These are phyloP conservation scores for Tetraodon nigroviridis DNA, from an alignment of 2,113 vertebrate species.

Conservation along the genomic window DNA sequence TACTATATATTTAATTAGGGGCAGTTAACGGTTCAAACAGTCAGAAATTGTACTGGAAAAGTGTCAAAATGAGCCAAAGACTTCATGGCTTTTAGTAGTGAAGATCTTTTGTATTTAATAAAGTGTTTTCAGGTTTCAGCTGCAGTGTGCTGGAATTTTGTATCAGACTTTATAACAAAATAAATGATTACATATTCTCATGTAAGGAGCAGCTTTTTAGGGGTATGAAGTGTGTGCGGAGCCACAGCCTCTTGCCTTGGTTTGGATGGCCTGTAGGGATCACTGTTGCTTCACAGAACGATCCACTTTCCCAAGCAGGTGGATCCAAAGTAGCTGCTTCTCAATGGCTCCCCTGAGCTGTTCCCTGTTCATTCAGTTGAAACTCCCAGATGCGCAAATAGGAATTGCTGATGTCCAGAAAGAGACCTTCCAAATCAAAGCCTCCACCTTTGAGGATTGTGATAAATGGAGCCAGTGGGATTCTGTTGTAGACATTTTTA, in stretches of 20 bases:
- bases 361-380: constrained; percentile 30
- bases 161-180: too few relatives aligned
- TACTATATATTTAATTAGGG: background rate
- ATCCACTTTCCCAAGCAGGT: constrained; percentile 34
- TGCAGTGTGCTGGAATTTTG: too few relatives aligned
- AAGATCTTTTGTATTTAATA: constrained; percentile 17
- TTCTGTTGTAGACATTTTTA: background rate
- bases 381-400: constrained; percentile 10
- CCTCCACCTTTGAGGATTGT: constrained; percentile 3
- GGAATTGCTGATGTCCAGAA: constrained; percentile 11
- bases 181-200: too few relatives aligned
- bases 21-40: background rate
- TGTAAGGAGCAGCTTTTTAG: too few relatives aligned
- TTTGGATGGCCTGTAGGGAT: constrained; percentile 54
- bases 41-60: background rate
- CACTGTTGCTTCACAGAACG: constrained; percentile 54
- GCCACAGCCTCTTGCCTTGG: too few relatives aligned
- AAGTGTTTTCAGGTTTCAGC: constrained; percentile 9
- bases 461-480: background rate
- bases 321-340: constrained; percentile 25
- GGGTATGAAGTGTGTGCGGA: too few relatives aligned
- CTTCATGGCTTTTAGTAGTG: background rate
- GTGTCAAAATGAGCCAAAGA: too few relatives aligned
- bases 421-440: constrained; percentile 1
- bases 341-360: constrained; percentile 34